phyloP scores from a whole-genome alignment of 2,888 invertebrate genomes.

The Tipula lateralis region DNA sequence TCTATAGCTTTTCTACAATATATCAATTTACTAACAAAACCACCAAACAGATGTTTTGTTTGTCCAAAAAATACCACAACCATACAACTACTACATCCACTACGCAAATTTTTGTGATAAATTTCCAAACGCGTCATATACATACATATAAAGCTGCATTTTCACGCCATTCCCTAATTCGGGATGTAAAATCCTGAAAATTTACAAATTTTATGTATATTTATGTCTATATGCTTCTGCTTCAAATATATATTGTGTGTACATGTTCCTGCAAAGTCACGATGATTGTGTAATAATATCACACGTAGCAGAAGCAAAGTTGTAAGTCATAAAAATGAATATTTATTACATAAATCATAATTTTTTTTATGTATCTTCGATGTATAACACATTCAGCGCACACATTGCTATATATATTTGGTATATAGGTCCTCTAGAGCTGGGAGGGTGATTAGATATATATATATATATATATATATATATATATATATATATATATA shows the following conservation, averaged over 20 bases:
- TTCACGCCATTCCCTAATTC: not conserved
- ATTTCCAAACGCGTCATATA: not conserved
- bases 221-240: not conserved
- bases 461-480: too few relatives aligned
- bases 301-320: not conserved
- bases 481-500: too few relatives aligned
- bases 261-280: not conserved
- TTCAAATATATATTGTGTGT: not conserved
- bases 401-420: not conserved
- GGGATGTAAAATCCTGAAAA: not conserved
- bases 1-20: not conserved
- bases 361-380: not conserved
- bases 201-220: not conserved
- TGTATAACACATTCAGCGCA: not conserved
- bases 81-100: not conserved
- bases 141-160: not conserved
- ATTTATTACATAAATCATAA: constrained; percentile 24
- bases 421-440: not conserved
- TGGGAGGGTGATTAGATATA: not conserved
- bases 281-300: constrained; percentile 19
- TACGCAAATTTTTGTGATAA: not conserved
- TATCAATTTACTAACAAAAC: not conserved
- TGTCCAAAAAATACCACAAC: not conserved
- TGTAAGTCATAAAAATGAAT: constrained; percentile 24
- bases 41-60: not conserved